These are phyloP conservation scores for Cydia fagiglandana DNA, from an alignment of 1,140 invertebrate species.

Conservation along the genomic window DNA sequence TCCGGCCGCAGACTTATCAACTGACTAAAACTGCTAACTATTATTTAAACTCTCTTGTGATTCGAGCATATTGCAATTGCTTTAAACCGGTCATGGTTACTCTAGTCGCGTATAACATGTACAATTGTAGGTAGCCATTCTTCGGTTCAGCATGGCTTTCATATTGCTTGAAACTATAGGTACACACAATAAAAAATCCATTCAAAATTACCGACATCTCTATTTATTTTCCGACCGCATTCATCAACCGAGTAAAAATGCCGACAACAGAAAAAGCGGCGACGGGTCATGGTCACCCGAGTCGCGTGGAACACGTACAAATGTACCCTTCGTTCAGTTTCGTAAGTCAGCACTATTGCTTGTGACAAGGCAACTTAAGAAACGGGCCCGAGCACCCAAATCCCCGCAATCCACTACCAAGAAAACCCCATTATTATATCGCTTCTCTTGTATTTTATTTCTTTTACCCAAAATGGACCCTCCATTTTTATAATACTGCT, in stretches of 20 bases:
- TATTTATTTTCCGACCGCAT: too few relatives aligned
- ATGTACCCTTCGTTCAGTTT: background rate
- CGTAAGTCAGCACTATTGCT: slow-evolving; percentile 25
- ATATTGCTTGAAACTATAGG: too few relatives aligned
- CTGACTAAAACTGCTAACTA: too few relatives aligned
- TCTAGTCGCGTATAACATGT: too few relatives aligned
- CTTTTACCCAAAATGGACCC: background rate
- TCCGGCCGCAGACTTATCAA: background rate
- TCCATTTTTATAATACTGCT: slow-evolving; percentile 24
- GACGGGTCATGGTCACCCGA: background rate
- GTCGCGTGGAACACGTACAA: background rate
- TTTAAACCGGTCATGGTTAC: too few relatives aligned
- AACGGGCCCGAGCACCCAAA: slow-evolving; percentile 4
- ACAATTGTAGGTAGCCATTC: too few relatives aligned
- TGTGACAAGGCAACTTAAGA: slow-evolving; percentile 17
- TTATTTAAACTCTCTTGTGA: too few relatives aligned
- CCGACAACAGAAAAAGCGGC: background rate
- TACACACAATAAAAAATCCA: too few relatives aligned
- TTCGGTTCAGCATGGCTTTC: too few relatives aligned
- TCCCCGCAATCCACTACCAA: slow-evolving; percentile 19
- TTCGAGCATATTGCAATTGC: too few relatives aligned
- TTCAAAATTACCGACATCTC: too few relatives aligned
- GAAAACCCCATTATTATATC: slow-evolving; percentile 24
- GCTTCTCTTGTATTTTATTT: slow-evolving; percentile 21
- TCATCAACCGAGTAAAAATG: background rate